Conservation (phyloP, 2,797 vertebrate genomes). For the Sebastes miniatus region DNA sequence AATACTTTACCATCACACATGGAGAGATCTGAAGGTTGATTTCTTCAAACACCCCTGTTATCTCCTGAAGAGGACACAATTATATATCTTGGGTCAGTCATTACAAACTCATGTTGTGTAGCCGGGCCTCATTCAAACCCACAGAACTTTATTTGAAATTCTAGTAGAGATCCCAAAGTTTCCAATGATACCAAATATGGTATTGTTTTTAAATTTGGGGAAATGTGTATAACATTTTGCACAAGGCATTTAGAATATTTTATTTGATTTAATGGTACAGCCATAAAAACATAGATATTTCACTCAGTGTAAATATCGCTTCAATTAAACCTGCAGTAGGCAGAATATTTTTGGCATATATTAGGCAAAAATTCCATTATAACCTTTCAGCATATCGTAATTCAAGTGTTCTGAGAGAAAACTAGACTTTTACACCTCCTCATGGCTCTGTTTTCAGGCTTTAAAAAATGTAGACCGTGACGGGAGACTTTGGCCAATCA, state of each 20-base stretch:
- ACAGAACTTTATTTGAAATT: not conserved
- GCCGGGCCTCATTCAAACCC: not conserved
- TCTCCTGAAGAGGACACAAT: constrained; percentile 56
- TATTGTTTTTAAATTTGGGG: not conserved
- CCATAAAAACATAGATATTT: not conserved
- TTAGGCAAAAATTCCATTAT: too few relatives aligned
- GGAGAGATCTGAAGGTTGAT: constrained; percentile 74
- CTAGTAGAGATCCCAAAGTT: not conserved
- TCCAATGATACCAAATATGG: not conserved
- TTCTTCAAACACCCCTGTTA: constrained; percentile 68
- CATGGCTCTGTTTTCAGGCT: too few relatives aligned
- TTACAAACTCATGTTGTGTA: not conserved
- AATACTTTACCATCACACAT: constrained; percentile 87
- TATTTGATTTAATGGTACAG: not conserved
- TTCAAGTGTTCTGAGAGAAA: too few relatives aligned
- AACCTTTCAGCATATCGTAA: too few relatives aligned
- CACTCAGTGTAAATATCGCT: not conserved
- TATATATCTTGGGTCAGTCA: not conserved
- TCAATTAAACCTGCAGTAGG: too few relatives aligned
- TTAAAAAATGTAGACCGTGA: too few relatives aligned
- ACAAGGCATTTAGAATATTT: not conserved
- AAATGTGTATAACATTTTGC: not conserved
- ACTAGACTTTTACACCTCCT: too few relatives aligned
- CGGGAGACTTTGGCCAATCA: too few relatives aligned
- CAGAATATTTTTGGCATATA: too few relatives aligned